Evolutionary conservation across 1,140 invertebrate genomes (phyloP).

Genomic region (Hermetia illucens): DNA sequence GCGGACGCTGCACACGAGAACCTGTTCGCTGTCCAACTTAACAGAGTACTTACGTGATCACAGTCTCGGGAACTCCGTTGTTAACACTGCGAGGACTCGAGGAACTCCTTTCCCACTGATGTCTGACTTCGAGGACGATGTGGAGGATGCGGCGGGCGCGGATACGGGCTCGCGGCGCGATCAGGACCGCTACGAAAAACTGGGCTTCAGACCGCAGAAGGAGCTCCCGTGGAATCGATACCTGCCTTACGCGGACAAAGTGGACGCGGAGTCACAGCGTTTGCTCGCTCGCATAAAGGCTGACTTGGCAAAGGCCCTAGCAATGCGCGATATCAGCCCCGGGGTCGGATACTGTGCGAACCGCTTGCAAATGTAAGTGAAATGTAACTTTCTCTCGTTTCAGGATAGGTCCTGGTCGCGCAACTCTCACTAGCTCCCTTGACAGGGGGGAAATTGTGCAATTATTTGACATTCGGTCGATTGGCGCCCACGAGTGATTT

Average conservation of each 20-base stretch:
- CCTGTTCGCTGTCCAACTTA: background rate
- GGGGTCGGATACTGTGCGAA: slow-evolving; percentile 36
- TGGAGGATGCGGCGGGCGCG: background rate
- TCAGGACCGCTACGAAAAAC: background rate
- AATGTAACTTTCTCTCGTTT: too few species aligned
- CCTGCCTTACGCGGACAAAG: slow-evolving; percentile 39
- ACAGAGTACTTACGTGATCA: background rate
- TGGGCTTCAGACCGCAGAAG: slow-evolving; percentile 34
- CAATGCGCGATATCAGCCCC: slow-evolving; percentile 40
- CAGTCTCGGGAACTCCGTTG: background rate
- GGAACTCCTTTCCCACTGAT: background rate
- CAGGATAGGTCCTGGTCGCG: background rate
- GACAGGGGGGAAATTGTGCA: too few species aligned
- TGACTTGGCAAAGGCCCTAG: slow-evolving; percentile 39
- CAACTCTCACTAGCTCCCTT: too few species aligned
- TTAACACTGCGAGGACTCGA: background rate
- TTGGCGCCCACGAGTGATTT: background rate
- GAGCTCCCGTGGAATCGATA: slow-evolving; percentile 40
- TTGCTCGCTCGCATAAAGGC: slow-evolving; percentile 40
- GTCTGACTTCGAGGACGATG: background rate
- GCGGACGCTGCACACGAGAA: background rate
- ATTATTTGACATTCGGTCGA: background rate
- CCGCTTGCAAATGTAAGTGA: slow-evolving; percentile 35
- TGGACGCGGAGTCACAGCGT: slow-evolving; percentile 37
- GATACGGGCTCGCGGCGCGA: background rate